phyloP scores from a whole-genome alignment of 2,888 invertebrate genomes.

The Heteromurus nitidus region DNA sequence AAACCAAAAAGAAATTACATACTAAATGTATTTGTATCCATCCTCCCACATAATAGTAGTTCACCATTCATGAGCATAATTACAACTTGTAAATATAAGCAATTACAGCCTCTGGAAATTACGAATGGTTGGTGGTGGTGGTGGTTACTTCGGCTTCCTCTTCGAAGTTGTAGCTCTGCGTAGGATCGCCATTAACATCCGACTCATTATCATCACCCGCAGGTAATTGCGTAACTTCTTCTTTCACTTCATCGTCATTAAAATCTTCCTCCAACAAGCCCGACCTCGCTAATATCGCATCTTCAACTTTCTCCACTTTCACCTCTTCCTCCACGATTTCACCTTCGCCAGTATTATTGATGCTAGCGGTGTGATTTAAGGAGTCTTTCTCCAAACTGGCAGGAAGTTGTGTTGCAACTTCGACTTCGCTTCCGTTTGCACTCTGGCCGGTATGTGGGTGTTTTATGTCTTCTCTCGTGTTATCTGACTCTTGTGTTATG shows the following conservation, averaged over 20 bases:
- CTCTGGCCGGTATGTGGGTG: background rate
- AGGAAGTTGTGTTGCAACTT: background rate
- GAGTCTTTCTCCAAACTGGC: too few species aligned
- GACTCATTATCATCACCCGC: background rate
- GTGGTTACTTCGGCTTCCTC: too few species aligned
- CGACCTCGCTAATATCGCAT: conserved; percentile 20
- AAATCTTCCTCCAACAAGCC: conserved; percentile 14
- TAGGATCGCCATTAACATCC: background rate
- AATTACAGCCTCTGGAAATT: too few species aligned
- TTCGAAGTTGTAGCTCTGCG: too few species aligned
- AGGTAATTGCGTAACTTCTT: background rate
- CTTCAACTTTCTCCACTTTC: background rate
- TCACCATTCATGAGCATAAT: background rate
- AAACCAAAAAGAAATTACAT: too few species aligned
- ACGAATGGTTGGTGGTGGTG: too few species aligned
- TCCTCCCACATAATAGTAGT: too few species aligned
- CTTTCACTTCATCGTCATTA: background rate
- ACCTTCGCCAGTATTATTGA: background rate
- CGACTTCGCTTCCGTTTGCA: background rate
- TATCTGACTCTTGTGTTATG: conserved; percentile 7
- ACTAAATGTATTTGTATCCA: too few species aligned
- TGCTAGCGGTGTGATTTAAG: too few species aligned
- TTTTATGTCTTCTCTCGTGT: background rate
- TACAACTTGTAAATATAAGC: too few species aligned
- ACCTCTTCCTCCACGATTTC: background rate